Evolutionary conservation across 2,888 invertebrate genomes (phyloP), one percentile per base, ranked within the genome.

Genomic region (Pristionchus exspectatus): DNA sequence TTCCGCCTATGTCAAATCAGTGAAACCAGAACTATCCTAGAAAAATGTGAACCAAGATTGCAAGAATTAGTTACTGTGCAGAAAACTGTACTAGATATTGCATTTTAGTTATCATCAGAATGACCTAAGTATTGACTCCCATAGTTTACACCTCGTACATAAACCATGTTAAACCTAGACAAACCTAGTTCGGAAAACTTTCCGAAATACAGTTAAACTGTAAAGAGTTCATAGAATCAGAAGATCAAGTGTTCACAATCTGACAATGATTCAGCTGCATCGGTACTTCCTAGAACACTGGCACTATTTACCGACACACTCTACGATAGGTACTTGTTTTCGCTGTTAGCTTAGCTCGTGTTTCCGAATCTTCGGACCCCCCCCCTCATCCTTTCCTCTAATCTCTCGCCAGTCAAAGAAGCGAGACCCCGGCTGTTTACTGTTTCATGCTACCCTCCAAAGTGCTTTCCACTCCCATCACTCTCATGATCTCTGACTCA

Each of bases 401-500:
- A 27, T 66, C n/a, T 66, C 12, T n/a, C 66, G n/a, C n/a, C n/a
- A n/a, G n/a, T 21, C 66, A 12, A 27, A 12, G 66, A 1, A 27
- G n/a, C 24, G 66, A 27, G 10, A 24, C 66, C 59, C 24, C 59
- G 59, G 59, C 59, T 59, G 59, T 59, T 59, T 59, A 59, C 59
- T 21, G 59, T 59, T 59, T 59, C 59, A 59, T 59, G 59, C 59
- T 59, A 24, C 1, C 27, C 66, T n/a, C 27, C 12, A 24, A 66
- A 66, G 66, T 66, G 66, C 27, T 30, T 21, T 14, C 44, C 44
- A 50, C 74, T 30, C 30, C 74, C 33, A 18, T 27, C 74, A 30
- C n/a, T 33, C 74, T 38, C 74, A 74, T 38, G 74, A 74, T 74
- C 74, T 74, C 30, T 74, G 74, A 74, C 74, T 74, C 74, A 74